Base-by-base conservation (phyloP, 1,140 invertebrate genomes). In the Zelostemma sp. region DNA sequence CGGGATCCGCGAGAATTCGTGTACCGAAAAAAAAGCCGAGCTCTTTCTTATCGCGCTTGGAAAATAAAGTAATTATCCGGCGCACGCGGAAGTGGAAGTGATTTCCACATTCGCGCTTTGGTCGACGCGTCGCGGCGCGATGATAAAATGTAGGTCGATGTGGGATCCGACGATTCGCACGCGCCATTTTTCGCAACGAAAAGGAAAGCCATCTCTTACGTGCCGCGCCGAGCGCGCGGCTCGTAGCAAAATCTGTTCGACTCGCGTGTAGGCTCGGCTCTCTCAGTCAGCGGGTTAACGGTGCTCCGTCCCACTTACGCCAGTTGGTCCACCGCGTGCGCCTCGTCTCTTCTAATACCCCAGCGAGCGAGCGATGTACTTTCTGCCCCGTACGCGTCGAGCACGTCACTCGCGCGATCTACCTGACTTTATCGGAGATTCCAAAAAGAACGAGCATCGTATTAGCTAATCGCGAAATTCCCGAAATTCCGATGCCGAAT, bases 181-280 rank as follows among this genome's bases (percentile, higher is more conserved):
- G 79, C 80, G 80, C 79, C 80, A 86, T 85, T 85, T 86, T 86
- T 85, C 83, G 78, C 79, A 82, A 85, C 71, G 83, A 86, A 86
- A 86, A 84, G 84, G 84, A 86, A 86, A 86, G 84, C 83, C 77
- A 80, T 76, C 78, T 73, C 75, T 74, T 76, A 74, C 71, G 77
- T 72, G 68, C 72, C 59, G 56, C 35, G 63, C 45, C 25, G 50
- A 54, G n/a, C 9, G 49, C 61, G 61, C 47, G 45, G 51, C 57
- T 72, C 61, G 69, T 74, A 74, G 76, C 76, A 80, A 80, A 83
- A 79, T 81, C 74, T 74, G 74, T 72, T 73, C 62, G 74, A 55
- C 66, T 75, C 18, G 51, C 75, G 75, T 75, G 77, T 75, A 76
- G 77, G 78, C 68, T 70, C 72, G 54, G 56, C 62, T 76, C 67